Base-by-base conservation (phyloP, 1,140 invertebrate genomes). In the Manduca sexta region DNA sequence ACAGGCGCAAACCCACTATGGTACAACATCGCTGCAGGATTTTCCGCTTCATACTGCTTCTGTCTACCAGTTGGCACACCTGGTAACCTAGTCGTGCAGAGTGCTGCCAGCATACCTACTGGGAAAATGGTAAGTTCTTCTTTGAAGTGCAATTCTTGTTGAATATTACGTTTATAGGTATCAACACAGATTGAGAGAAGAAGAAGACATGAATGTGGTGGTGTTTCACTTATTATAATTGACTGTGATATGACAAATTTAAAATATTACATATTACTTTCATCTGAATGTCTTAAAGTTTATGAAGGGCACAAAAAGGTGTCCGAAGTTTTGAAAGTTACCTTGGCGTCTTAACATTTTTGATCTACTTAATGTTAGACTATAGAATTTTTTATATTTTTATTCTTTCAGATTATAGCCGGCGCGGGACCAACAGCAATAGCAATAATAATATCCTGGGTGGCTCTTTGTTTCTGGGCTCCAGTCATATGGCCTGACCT, bases 21-120 rank as follows among this genome's bases (percentile, higher is more conserved):
- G 71, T 87, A 96, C 56, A 93, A 95, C 87, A 73, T 97, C 49
- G 94, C 95, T 1, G 90, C 93, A 0, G 90, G 94, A 0, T 69
- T 92, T 21, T 89, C 89, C 10, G 93, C 92, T 62, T 95, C 93
- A 0, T 95, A 87, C 66, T 88, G 90, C 2, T 92, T 91, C 63
- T 73, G 73, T 42, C 65, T 90, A 50, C 95, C 95, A 6, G 94
- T 96, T 1, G 88, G 88, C 2, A 91, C 91, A 1, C 95, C 95
- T 1, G 95, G 96, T 1, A 98, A 98, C 84, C 95, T 96, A 0
- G 93, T 98, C 43, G 94, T 94, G 1, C 93, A 93, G 52, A 91
- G 91, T 7, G 91, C 92, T 16, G 92, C 90, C 8, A 89, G 90
- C 46, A 93, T 95, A 59, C 88, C 86, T 37, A 91, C 91, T 1